Evolutionary conservation across 2,797 vertebrate species (phyloP).

Genomic region (Neosalanx taihuensis): DNA sequence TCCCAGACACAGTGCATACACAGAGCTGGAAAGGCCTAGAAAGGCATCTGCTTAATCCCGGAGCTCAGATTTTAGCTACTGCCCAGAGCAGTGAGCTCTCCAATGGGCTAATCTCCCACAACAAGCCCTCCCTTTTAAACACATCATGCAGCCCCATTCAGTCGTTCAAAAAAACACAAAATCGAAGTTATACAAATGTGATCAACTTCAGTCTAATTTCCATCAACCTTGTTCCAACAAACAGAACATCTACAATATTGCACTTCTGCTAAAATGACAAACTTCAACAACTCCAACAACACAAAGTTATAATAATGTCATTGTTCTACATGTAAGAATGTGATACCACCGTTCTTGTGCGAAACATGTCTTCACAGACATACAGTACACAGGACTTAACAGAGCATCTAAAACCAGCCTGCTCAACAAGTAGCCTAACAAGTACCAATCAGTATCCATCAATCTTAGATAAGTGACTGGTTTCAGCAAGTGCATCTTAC

Average conservation of each 20-base stretch:
- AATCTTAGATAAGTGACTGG: neutral
- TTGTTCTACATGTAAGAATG: neutral
- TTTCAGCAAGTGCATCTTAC: neutral
- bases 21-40: constrained; percentile 73
- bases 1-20: constrained; percentile 70
- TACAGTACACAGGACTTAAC: neutral
- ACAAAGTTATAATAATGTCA: constrained; percentile 29
- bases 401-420: constrained; percentile 6
- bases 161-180: constrained; percentile 34
- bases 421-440: constrained; percentile 40
- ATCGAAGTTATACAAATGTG: constrained; percentile 31
- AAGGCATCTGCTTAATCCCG: constrained; percentile 77
- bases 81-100: constrained; percentile 64
- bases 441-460: neutral
- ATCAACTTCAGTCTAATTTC: constrained; percentile 36
- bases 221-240: constrained; percentile 28
- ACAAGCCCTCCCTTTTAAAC: constrained; percentile 55
- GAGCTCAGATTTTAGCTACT: constrained; percentile 75
- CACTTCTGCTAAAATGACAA: constrained; percentile 21
- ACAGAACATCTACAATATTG: neutral
- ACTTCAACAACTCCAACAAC: constrained; percentile 32
- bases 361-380: neutral
- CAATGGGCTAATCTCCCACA: constrained; percentile 60
- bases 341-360: neutral
- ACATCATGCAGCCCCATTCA: constrained; percentile 23